These are phyloP conservation scores for Caenorhabditis macrosperma DNA, from an alignment of 2,888 invertebrate species.

Conservation along the genomic window DNA sequence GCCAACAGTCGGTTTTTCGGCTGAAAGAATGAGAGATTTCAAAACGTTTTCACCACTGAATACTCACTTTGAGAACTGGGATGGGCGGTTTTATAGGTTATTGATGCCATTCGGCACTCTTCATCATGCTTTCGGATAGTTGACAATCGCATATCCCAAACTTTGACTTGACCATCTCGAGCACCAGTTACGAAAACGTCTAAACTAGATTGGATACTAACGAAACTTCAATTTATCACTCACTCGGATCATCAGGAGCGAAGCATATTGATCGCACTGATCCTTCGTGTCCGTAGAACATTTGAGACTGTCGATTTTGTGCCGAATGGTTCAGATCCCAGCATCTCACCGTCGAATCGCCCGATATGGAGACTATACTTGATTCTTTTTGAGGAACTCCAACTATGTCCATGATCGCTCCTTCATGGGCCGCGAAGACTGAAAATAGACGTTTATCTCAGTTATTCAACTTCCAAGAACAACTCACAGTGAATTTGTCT, in stretches of 20 bases:
- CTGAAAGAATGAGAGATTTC: neutral
- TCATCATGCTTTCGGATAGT: constrained; percentile 19
- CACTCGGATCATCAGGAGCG: constrained; percentile 49
- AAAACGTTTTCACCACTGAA: neutral
- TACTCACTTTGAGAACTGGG: constrained; percentile 20
- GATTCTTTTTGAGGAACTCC: constrained; percentile 48
- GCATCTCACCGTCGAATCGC: constrained; percentile 51
- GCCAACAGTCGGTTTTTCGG: constrained; percentile 11
- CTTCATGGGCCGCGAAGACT: constrained; percentile 60
- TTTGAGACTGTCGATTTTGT: constrained; percentile 18
- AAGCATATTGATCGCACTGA: constrained; percentile 55
- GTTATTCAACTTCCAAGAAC: neutral
- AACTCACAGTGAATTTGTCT: constrained; percentile 41
- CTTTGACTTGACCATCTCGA: constrained; percentile 50
- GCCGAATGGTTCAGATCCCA: constrained; percentile 50
- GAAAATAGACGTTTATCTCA: constrained; percentile 10
- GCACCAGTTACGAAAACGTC: constrained; percentile 57
- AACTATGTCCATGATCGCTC: constrained; percentile 59
- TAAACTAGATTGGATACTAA: constrained; percentile 6
- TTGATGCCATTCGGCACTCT: constrained; percentile 18
- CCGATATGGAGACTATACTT: constrained; percentile 54
- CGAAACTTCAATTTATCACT: neutral
- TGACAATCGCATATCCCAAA: constrained; percentile 58
- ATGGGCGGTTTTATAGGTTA: constrained; percentile 48
- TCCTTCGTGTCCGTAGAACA: constrained; percentile 58